Percentiles rank a stretch among this genome's conserved stretches.
Evolutionary conservation across 2,797 vertebrate genomes (phyloP).

Genomic region (Rhinichthys osculus): DNA sequence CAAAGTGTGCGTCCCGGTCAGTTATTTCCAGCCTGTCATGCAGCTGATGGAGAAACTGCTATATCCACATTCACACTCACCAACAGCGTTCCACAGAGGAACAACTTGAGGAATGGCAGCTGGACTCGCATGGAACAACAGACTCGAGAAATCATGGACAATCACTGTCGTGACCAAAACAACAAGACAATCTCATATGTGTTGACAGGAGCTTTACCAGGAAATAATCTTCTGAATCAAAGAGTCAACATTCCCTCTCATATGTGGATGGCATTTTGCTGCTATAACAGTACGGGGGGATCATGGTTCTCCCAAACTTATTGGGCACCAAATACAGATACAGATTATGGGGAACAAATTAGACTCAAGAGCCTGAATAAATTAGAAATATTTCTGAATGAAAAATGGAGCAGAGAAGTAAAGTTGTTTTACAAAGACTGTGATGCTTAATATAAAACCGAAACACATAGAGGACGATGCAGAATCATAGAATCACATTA

Average conservation of each 20-base stretch:
- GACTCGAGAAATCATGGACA: not conserved
- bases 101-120: not conserved
- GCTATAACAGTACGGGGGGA: fast-evolving
- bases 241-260: constrained; percentile 11
- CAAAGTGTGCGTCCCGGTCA: not conserved
- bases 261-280: constrained; percentile 19
- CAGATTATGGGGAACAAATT: no score
- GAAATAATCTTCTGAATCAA: fast-evolving
- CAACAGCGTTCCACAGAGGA: not conserved
- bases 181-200: not conserved
- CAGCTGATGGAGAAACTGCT: not conserved
- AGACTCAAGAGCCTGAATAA: not conserved
- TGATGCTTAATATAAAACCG: no score
- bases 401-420: fast-evolving
- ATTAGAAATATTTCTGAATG: not conserved
- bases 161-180: not conserved
- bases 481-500: no score
- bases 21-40: not conserved
- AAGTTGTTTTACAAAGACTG: not conserved
- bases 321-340: no score
- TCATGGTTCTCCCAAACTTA: not conserved
- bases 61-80: not conserved
- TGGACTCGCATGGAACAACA: not conserved
- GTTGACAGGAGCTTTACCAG: not conserved
- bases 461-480: no score